Conservation (phyloP, 2,113 vertebrate genomes). For the Conger conger region DNA sequence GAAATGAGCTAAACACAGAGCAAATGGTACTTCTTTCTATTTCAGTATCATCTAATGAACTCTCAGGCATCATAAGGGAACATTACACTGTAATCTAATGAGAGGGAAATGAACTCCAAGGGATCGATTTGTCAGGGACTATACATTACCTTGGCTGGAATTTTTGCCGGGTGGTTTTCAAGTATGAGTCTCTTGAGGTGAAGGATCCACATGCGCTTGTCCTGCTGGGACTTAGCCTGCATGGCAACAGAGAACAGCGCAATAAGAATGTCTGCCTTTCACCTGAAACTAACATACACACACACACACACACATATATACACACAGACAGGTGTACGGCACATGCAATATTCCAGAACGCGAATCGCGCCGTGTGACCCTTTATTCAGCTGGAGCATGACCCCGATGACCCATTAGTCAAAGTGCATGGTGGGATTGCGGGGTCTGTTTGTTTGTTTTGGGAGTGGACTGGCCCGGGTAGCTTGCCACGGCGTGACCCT, state of each 20-base stretch:
- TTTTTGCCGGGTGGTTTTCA: slow-evolving; percentile 97
- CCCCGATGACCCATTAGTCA: not conserved
- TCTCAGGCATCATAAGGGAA: too few species aligned
- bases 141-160: slow-evolving; percentile 87
- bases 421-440: slow-evolving; percentile 3
- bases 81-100: not conserved
- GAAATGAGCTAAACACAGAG: not conserved
- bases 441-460: slow-evolving; percentile 21
- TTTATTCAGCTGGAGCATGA: not conserved
- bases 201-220: slow-evolving; percentile 95
- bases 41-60: not conserved
- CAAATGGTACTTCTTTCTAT: not conserved
- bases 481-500: not conserved
- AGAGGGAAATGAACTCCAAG: not conserved
- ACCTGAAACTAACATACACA: not conserved
- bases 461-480: not conserved
- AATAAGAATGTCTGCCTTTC: not conserved
- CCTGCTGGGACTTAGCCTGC: slow-evolving; percentile 93
- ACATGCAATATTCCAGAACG: not conserved
- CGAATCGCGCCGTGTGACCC: not conserved
- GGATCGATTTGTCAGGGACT: not conserved
- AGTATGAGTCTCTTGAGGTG: slow-evolving; percentile 96
- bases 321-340: too few species aligned
- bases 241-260: slow-evolving; percentile 23
- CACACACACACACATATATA: too few species aligned